Percentiles rank a stretch among this genome's conserved stretches.
These are phyloP conservation scores for Tetrax tetrax DNA, from an alignment of 2,113 vertebrate species.

Conservation along the genomic window DNA sequence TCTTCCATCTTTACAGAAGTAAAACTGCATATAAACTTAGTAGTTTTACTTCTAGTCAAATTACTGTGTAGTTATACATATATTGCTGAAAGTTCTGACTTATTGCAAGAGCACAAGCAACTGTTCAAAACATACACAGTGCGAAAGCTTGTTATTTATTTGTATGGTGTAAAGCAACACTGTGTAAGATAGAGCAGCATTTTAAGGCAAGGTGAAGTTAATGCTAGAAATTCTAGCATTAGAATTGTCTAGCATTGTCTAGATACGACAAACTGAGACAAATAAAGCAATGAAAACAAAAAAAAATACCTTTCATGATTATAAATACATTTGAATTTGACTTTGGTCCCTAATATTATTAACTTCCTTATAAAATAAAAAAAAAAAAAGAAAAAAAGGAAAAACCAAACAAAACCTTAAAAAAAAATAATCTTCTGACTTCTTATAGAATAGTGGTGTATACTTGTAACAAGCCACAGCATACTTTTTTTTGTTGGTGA, in stretches of 20 bases:
- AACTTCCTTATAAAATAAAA: neutral
- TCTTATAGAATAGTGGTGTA: neutral
- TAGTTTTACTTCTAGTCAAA: no score
- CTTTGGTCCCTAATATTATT: neutral
- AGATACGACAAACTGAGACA: neutral
- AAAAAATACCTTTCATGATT: neutral
- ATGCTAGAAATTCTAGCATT: neutral
- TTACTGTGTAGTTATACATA: no score
- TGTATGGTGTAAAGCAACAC: neutral
- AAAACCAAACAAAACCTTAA: neutral
- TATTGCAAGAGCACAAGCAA: neutral
- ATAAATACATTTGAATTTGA: neutral
- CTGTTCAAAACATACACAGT: neutral
- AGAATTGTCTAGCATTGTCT: neutral
- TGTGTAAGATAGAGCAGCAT: neutral
- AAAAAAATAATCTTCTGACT: neutral
- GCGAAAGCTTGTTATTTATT: neutral
- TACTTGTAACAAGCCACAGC: neutral
- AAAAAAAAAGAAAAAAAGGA: neutral
- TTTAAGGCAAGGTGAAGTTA: neutral
- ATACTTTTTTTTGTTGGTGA: neutral
- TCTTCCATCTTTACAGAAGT: neutral
- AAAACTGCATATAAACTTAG: neutral
- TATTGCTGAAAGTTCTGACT: neutral
- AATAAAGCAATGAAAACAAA: neutral